These are phyloP conservation scores for Pteropus alecto DNA, from an alignment of 2,113 vertebrate species.

Conservation along the genomic window DNA sequence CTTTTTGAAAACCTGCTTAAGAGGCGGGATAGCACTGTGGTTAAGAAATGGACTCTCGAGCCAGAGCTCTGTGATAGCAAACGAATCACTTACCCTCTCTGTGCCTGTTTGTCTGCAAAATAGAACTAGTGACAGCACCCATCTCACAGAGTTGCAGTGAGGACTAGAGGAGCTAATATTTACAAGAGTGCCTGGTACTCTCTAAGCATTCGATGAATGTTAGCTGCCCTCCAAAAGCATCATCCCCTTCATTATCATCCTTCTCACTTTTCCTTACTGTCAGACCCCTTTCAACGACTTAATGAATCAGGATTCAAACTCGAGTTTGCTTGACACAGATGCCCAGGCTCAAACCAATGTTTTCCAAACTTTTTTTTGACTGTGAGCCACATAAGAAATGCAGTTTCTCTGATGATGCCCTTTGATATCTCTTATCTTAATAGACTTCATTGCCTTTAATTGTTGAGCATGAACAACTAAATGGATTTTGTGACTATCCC, in stretches of 20 bases:
- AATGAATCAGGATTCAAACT: neutral
- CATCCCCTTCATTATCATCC: too few relatives aligned
- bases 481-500: neutral
- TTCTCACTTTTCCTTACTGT: neutral
- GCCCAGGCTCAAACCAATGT: neutral
- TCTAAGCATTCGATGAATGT: accelerated
- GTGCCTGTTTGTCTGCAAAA: neutral
- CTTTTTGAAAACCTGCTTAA: neutral
- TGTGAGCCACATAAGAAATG: neutral
- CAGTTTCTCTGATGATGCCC: neutral
- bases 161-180: neutral
- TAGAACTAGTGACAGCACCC: neutral
- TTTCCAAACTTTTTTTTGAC: neutral
- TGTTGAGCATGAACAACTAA: neutral
- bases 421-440: neutral
- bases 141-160: neutral
- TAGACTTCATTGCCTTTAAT: neutral
- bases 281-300: neutral
- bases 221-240: accelerated
- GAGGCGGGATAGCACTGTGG: neutral
- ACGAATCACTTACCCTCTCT: neutral
- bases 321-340: neutral
- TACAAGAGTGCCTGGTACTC: neutral
- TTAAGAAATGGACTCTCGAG: neutral
- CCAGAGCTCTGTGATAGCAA: neutral